phyloP scores from a whole-genome alignment of 2,888 invertebrate species.

The Macrophya annulata region DNA sequence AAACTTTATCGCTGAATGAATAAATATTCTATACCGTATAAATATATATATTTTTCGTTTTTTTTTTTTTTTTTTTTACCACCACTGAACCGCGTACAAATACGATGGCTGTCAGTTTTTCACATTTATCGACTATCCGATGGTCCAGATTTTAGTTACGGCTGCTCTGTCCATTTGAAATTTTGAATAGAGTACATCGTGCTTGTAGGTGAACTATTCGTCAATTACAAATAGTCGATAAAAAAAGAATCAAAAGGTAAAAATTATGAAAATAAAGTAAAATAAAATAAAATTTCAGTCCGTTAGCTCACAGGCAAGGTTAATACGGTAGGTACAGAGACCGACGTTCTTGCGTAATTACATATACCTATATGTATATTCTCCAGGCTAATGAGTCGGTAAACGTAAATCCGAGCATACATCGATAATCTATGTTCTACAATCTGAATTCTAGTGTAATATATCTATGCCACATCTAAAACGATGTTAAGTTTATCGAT shows the following conservation, averaged over 20 bases:
- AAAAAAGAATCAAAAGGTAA: too few relatives aligned
- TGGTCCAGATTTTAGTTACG: background rate
- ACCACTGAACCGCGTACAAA: conserved; percentile 32
- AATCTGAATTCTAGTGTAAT: background rate
- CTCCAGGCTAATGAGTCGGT: background rate
- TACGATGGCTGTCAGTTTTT: conserved; percentile 32
- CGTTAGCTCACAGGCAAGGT: background rate
- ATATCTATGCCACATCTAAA: too few relatives aligned
- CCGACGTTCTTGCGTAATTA: background rate
- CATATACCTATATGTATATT: background rate
- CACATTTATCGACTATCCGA: conserved; percentile 27
- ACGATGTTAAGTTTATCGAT: background rate
- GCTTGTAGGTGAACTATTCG: background rate
- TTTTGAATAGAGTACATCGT: conserved; percentile 5
- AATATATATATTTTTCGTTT: too few relatives aligned
- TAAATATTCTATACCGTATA: too few relatives aligned
- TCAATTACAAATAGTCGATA: background rate
- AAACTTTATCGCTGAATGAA: conserved; percentile 2
- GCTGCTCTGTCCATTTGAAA: background rate
- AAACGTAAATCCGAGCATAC: background rate
- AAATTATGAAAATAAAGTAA: background rate
- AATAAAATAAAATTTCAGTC: too few relatives aligned
- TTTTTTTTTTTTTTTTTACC: background rate
- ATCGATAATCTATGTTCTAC: background rate
- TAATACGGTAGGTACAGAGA: background rate